Percentiles rank a stretch among this genome's conserved stretches.
These are phyloP conservation scores for Phacellophora camtschatica DNA, from an alignment of 30 jellyfish, hydroid and myxozoan genomes.

Conservation along the genomic window DNA sequence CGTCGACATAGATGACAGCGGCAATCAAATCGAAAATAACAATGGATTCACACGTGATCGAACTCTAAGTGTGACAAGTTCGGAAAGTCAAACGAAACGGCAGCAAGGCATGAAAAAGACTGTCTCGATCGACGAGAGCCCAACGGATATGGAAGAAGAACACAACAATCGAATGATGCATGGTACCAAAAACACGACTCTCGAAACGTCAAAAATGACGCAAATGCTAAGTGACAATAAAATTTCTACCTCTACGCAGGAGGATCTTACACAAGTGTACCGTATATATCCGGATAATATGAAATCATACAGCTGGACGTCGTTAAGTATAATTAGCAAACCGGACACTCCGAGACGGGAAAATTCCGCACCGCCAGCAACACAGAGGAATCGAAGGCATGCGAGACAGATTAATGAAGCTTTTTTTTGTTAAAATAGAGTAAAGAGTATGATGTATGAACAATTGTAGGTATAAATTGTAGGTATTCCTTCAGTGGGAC, in stretches of 20 bases:
- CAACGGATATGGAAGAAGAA: constrained; percentile 48
- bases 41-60: too few relatives aligned
- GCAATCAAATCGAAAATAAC: background rate
- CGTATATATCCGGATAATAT: constrained; percentile 65
- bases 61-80: constrained; percentile 11
- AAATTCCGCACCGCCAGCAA: constrained; percentile 85
- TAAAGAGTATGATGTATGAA: too few relatives aligned
- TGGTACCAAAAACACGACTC: background rate
- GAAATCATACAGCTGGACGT: constrained; percentile 90
- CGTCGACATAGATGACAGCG: constrained; percentile 42
- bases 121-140: constrained; percentile 19
- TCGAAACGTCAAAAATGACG: background rate
- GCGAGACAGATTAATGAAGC: too few relatives aligned
- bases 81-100: constrained; percentile 9
- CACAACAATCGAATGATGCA: background rate
- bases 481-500: too few relatives aligned
- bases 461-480: too few relatives aligned
- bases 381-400: constrained; percentile 28
- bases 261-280: background rate
- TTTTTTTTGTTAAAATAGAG: too few relatives aligned
- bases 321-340: constrained; percentile 57
- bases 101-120: too few relatives aligned
- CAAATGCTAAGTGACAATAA: background rate
- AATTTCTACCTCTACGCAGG: background rate
- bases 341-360: constrained; percentile 56